Percentiles rank a stretch among this genome's conserved stretches.
Evolutionary conservation across 2,888 invertebrate species (phyloP).

Genomic region (Bedellia somnulentella): DNA sequence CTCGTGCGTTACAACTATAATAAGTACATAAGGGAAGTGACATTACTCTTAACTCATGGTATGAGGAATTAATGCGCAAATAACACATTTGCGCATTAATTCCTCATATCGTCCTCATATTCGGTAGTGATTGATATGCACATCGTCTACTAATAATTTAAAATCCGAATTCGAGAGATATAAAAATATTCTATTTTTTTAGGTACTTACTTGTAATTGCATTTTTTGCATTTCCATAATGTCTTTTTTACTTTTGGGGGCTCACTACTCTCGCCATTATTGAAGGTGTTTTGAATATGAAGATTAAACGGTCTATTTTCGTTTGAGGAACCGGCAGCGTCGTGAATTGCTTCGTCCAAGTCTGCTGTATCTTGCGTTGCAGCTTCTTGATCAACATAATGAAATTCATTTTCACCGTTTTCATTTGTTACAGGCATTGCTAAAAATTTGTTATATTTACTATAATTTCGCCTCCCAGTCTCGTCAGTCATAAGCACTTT

Average conservation of each 20-base stretch:
- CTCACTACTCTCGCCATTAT: constrained; percentile 32
- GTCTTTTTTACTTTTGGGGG: constrained; percentile 67
- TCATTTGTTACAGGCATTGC: constrained; percentile 65
- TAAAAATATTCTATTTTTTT: no score
- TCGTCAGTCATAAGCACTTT: constrained; percentile 90
- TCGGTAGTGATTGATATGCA: no score
- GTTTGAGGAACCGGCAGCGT: constrained; percentile 43
- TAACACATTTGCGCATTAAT: no score
- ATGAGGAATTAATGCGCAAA: no score
- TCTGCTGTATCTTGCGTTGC: no score
- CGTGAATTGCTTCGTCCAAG: constrained; percentile 40
- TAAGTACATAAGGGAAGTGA: no score
- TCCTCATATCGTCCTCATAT: no score
- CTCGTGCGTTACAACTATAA: no score
- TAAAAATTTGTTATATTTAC: constrained; percentile 89
- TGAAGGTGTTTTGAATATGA: constrained; percentile 36
- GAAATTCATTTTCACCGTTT: constrained; percentile 51
- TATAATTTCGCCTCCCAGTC: constrained; percentile 86
- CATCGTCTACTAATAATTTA: no score
- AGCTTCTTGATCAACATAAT: constrained; percentile 35
- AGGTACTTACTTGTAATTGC: constrained; percentile 76
- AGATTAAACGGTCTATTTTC: constrained; percentile 66
- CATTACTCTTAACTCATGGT: no score
- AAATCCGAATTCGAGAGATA: no score
- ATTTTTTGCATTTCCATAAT: constrained; percentile 88